Base-by-base conservation (phyloP, 2,113 vertebrate genomes). In the Fukomys damarensis region DNA sequence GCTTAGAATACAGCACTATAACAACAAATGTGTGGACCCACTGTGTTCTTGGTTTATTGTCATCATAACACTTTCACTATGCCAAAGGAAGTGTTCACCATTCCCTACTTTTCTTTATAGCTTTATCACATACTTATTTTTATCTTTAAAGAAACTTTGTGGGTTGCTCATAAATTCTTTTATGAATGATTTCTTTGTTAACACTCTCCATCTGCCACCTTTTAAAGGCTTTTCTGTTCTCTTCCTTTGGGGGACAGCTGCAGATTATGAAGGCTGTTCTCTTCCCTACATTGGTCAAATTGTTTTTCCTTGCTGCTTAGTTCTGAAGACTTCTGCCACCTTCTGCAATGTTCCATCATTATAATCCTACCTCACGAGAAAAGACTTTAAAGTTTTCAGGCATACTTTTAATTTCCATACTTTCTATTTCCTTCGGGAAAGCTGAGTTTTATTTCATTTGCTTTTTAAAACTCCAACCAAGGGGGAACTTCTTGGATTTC, bases 121-220 rank as follows among this genome's bases (percentile, higher is more conserved):
- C 41, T 93, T 86, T 94, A 91, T 16, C 94, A 93, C 46, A n/a
- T 86, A 89, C 88, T 91, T 79, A 89, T 85, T 49, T 58, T 22
- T 89, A 80, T 88, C 94, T 96, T 77, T 41, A 92, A 97, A 93
- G 52, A 89, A 92, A 76, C 70, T 68, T 72, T 93, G 41, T 35
- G 92, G 92, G 56, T 86, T 79, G 76, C 88, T 91, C 77, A 94
- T 80, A 94, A 95, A 85, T 93, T 94, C 79, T 88, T 92, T 93
- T 91, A 91, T 87, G 79, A 86, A 59, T 74, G 90, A 91, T 91
- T 95, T 97, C 92, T 89, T 92, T 81, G 70, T 84, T 95, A 85
- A 79, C 81, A 63, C 19, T 91, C 41, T 65, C 92, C 87, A 96
- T 77, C 83, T 92, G 87, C 88, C 72, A 63, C 12, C 24, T 35